Evolutionary conservation across 37 sponge, comb jelly and placozoan genomes (phyloP).

Genomic region (Spongilla lacustris): DNA sequence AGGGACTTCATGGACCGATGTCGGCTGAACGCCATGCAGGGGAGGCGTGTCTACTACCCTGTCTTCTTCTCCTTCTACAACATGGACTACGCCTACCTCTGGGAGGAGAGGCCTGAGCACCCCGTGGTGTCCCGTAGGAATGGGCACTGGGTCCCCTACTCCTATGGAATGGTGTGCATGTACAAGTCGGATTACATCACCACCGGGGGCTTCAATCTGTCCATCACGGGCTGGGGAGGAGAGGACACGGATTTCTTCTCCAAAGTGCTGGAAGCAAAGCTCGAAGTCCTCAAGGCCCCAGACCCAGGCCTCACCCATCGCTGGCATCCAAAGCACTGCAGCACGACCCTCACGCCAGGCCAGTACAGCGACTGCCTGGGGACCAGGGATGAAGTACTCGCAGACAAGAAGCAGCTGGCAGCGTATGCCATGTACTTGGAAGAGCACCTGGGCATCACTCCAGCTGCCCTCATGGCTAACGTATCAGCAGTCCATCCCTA

Average conservation of each 20-base stretch:
- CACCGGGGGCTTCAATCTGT: slow-evolving; percentile 28
- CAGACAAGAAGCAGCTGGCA: slow-evolving; percentile 39
- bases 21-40: slow-evolving; percentile 34
- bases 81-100: slow-evolving; percentile 8
- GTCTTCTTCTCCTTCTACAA: slow-evolving; percentile 46
- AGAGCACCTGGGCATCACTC: neutral
- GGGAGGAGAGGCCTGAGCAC: neutral
- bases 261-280: slow-evolving; percentile 12
- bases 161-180: slow-evolving; percentile 57
- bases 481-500: neutral
- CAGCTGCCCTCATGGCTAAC: neutral
- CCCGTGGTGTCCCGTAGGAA: slow-evolving; percentile 21
- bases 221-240: slow-evolving; percentile 45
- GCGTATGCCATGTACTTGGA: slow-evolving; percentile 1
- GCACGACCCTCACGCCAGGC: neutral
- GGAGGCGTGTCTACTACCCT: slow-evolving; percentile 52
- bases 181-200: slow-evolving; percentile 29
- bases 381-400: slow-evolving; percentile 34
- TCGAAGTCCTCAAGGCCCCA: slow-evolving; percentile 38
- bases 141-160: slow-evolving; percentile 59
- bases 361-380: slow-evolving; percentile 24
- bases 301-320: slow-evolving; percentile 50
- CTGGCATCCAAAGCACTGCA: slow-evolving; percentile 48
- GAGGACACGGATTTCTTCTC: slow-evolving; percentile 54
- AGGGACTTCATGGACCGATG: slow-evolving; percentile 29